Percentiles rank a stretch among this genome's conserved stretches.
These are phyloP conservation scores for Myopa testacea DNA, from an alignment of 2,888 invertebrate genomes.

Conservation along the genomic window DNA sequence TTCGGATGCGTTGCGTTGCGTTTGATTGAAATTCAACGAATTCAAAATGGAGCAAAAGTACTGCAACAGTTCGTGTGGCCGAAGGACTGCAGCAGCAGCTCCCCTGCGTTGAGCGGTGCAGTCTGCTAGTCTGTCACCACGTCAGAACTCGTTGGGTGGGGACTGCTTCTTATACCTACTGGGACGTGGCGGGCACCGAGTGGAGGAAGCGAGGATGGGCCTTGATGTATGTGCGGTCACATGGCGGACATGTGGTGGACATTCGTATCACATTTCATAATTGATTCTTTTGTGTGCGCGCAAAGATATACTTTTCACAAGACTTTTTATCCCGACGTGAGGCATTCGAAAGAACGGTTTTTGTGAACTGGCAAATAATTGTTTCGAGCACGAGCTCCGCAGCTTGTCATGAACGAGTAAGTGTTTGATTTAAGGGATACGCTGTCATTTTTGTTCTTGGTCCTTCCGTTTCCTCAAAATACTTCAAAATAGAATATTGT, in stretches of 20 bases:
- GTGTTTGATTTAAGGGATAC: too few relatives aligned
- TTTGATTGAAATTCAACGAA: slow-evolving; percentile 44
- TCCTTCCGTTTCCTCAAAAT: too few relatives aligned
- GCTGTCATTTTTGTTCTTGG: too few relatives aligned
- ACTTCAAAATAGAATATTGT: too few relatives aligned
- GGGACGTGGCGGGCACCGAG: not conserved
- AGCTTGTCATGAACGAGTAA: too few relatives aligned
- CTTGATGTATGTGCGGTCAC: slow-evolving; percentile 66
- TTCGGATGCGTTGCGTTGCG: slow-evolving; percentile 37
- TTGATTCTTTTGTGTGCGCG: slow-evolving; percentile 49
- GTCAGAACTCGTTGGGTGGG: not conserved
- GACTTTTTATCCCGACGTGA: not conserved
- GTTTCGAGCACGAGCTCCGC: too few relatives aligned
- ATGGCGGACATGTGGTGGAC: slow-evolving; percentile 66
- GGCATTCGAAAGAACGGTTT: too few relatives aligned
- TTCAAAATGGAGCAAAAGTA: slow-evolving; percentile 12
- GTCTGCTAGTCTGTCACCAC: not conserved
- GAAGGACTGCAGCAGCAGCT: not conserved
- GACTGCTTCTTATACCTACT: not conserved
- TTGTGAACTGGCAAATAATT: too few relatives aligned
- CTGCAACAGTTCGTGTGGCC: too few relatives aligned
- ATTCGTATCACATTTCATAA: slow-evolving; percentile 43
- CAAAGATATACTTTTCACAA: not conserved
- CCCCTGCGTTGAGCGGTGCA: slow-evolving; percentile 18
- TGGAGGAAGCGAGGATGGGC: slow-evolving; percentile 13